Evolutionary conservation across 1,140 invertebrate species (phyloP).

Genomic region (Drosophila arawakana): DNA sequence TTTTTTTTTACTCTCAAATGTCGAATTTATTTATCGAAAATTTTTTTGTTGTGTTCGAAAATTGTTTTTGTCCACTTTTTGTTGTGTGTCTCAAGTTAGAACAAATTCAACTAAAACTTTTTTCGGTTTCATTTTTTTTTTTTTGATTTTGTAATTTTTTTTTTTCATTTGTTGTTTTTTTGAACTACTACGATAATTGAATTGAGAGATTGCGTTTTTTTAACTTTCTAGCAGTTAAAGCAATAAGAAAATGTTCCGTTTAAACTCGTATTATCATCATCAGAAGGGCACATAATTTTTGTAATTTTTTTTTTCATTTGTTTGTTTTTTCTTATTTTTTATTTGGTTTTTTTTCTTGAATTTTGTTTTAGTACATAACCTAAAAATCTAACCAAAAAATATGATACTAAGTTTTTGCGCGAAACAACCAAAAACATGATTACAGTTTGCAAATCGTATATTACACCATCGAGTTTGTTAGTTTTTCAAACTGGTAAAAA

Average conservation of each 20-base stretch:
- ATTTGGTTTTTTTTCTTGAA: slow-evolving; percentile 1
- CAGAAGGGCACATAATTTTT: slow-evolving; percentile 44
- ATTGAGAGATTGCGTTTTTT: slow-evolving; percentile 31
- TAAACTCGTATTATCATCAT: slow-evolving; percentile 35
- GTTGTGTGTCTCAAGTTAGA: slow-evolving; percentile 22
- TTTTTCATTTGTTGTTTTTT: slow-evolving; percentile 11
- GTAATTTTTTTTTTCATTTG: slow-evolving; percentile 1
- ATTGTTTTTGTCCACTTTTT: slow-evolving; percentile 15
- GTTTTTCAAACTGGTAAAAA: neutral
- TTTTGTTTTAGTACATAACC: slow-evolving; percentile 39
- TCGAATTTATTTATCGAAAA: slow-evolving; percentile 41
- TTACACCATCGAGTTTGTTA: slow-evolving; percentile 9
- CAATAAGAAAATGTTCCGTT: slow-evolving; percentile 33
- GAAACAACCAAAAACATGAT: slow-evolving; percentile 18
- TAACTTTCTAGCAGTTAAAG: slow-evolving; percentile 31
- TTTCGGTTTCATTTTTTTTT: neutral
- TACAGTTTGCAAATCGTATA: slow-evolving; percentile 16
- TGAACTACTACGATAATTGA: slow-evolving; percentile 45
- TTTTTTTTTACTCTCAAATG: slow-evolving; percentile 35
- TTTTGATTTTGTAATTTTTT: slow-evolving; percentile 10
- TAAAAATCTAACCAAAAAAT: slow-evolving; percentile 30
- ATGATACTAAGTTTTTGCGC: slow-evolving; percentile 19
- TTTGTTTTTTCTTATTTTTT: slow-evolving; percentile 5
- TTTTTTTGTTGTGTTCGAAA: slow-evolving; percentile 31
- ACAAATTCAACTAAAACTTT: slow-evolving; percentile 43